Base-by-base conservation (phyloP, 2,113 vertebrate species). In the Tenebrosternarchus preto region DNA sequence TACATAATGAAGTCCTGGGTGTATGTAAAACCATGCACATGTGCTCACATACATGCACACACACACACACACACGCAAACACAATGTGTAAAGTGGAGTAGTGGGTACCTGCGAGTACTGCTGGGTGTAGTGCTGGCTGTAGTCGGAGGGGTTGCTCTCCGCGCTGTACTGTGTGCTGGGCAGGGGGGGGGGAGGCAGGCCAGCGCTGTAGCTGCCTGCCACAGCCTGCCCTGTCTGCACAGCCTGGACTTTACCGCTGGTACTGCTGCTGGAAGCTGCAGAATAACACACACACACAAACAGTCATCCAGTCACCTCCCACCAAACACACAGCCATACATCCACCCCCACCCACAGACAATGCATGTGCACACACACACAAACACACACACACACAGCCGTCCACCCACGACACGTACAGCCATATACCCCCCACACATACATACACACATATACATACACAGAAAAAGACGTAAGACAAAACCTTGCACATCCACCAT, bases 51-150 rank as follows among this genome's bases (percentile, higher is more conserved):
- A 43, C 11, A 9, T 9, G 6, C 39, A 43, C 7, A 15, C 11
- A 1, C 12, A 50, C 8, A 50, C 43, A 15, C 43, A 50, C 2
- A 15, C 43, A 1, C 15, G 12, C 43, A 50, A 50, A 50, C 43
- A 1, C 43, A 50, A n/a, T n/a, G n/a, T n/a, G n/a, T n/a, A n/a
- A n/a, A n/a, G n/a, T n/a, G n/a, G 8, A 9, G 39, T 46, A 9
- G 5, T 46, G 39, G 39, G 80, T 89, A 94, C 92, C 92, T 94
- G 92, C 67, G 93, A 89, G 89, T 93, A 93, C 60, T 87, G 91
- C 86, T 92, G 92, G 83, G 92, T 93, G 36, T 95, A 97, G 56
- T 95, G 91, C 0, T 92, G 95, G 53, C 92, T 90, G 81, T 95
- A 97, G 73, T 89, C 88, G 2, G 92, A 82, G 29, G 94, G 91